Conservation (phyloP, 1,140 invertebrate species). For the Acromyrmex echinatior region DNA sequence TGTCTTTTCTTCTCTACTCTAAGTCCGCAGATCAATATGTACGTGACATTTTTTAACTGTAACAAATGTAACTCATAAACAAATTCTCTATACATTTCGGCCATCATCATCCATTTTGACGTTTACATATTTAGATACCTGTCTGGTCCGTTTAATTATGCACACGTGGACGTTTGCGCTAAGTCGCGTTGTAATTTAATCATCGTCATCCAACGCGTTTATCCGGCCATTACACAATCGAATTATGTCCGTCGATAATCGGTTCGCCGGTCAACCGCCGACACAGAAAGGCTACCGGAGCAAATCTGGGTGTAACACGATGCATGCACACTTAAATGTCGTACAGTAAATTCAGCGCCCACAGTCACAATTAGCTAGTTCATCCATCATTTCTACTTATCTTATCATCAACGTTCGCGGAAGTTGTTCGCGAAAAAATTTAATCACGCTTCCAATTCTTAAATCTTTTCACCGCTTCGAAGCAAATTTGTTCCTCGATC, state of each 20-base stretch:
- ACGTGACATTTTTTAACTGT: no score
- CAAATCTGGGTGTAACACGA: constrained; percentile 3
- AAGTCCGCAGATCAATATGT: no score
- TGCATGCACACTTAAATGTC: constrained; percentile 2
- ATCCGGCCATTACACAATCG: constrained; percentile 63
- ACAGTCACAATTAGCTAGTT: constrained; percentile 17
- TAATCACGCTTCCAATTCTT: background rate
- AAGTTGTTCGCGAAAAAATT: background rate
- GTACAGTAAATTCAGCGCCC: background rate
- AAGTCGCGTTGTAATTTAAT: constrained; percentile 51
- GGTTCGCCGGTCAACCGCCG: constrained; percentile 28
- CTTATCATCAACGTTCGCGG: constrained; percentile 35
- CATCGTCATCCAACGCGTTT: constrained; percentile 57
- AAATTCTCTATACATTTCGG: no score
- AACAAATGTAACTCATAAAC: no score
- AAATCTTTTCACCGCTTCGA: background rate
- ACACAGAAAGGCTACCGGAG: constrained; percentile 38
- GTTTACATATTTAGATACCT: background rate
- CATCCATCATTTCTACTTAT: background rate
- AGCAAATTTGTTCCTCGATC: background rate
- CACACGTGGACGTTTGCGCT: background rate
- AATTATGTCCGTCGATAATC: constrained; percentile 65
- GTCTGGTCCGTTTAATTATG: background rate
- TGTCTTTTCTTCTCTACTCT: no score
- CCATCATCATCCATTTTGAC: no score